Evolutionary conservation across 2,797 vertebrate species (phyloP).

Genomic region (Chelidonichthys spinosus): DNA sequence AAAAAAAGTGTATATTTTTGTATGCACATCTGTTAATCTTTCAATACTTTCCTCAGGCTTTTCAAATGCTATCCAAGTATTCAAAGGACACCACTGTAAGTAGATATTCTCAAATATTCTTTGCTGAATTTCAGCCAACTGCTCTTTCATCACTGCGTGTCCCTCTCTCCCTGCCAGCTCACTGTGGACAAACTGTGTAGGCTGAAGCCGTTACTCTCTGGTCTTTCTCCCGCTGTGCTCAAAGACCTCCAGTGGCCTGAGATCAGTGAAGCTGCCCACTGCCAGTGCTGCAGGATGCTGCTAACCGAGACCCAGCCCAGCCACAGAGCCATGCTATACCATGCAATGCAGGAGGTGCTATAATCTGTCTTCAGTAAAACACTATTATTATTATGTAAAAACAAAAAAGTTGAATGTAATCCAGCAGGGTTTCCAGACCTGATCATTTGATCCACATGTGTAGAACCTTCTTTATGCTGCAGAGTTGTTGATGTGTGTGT

Average conservation of each 20-base stretch:
- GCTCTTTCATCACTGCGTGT: slow-evolving; percentile 28
- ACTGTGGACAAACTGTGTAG: slow-evolving; percentile 84
- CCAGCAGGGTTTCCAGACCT: not conserved
- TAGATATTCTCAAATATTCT: slow-evolving; percentile 44
- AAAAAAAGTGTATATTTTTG: not conserved
- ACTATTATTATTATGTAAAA: slow-evolving; percentile 19
- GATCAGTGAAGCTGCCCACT: slow-evolving; percentile 70
- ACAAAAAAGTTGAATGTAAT: slow-evolving; percentile 6
- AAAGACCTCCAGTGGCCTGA: slow-evolving; percentile 77
- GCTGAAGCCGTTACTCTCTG: slow-evolving; percentile 84
- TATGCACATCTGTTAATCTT: slow-evolving; percentile 1
- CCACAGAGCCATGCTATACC: slow-evolving; percentile 86
- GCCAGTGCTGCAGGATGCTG: slow-evolving; percentile 85
- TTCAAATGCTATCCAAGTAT: slow-evolving; percentile 84
- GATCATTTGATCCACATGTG: slow-evolving; percentile 8
- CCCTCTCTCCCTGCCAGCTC: slow-evolving; percentile 73
- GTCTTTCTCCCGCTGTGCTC: slow-evolving; percentile 85
- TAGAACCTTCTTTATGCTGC: slow-evolving; percentile 14
- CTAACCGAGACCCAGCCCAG: slow-evolving; percentile 84
- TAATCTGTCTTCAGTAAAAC: slow-evolving; percentile 17
- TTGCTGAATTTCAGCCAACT: slow-evolving; percentile 23
- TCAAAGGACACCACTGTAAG: slow-evolving; percentile 86
- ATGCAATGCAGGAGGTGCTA: slow-evolving; percentile 83
- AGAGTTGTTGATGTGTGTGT: slow-evolving; percentile 21
- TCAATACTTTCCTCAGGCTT: slow-evolving; percentile 80